Evolutionary conservation across 2,888 invertebrate species (phyloP).

Genomic region (Deilephila porcellus): DNA sequence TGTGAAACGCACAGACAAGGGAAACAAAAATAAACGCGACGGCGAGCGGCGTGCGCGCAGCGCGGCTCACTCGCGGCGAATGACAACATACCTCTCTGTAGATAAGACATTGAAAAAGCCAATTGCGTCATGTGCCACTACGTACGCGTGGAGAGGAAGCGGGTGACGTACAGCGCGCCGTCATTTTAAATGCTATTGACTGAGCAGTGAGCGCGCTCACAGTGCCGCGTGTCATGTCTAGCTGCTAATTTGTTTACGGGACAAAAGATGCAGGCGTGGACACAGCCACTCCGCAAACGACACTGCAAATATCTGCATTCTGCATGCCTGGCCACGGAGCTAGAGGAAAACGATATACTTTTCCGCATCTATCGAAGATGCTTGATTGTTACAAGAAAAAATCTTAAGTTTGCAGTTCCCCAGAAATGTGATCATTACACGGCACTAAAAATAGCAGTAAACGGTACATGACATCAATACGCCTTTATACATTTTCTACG

Average conservation of each 20-base stretch:
- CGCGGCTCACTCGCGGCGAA: conserved; percentile 76
- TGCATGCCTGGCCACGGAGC: neutral
- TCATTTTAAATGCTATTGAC: conserved; percentile 74
- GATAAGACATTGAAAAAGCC: conserved; percentile 85
- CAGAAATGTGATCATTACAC: conserved; percentile 17
- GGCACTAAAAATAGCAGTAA: conserved; percentile 19
- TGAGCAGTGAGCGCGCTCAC: conserved; percentile 37
- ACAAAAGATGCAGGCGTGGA: conserved; percentile 51
- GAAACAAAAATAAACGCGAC: conserved; percentile 71
- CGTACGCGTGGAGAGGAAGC: conserved; percentile 81
- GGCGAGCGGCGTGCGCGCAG: conserved; percentile 74
- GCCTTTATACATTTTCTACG: conserved; percentile 13
- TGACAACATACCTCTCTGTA: conserved; percentile 81
- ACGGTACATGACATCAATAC: conserved; percentile 17
- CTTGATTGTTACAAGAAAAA: neutral
- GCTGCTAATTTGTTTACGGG: conserved; percentile 63
- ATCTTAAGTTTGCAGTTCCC: neutral
- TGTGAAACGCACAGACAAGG: conserved; percentile 74
- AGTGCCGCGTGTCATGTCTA: conserved; percentile 58
- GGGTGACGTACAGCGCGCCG: conserved; percentile 76
- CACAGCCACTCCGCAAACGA: neutral
- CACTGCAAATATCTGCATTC: neutral
- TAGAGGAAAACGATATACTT: neutral
- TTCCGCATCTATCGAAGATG: neutral
- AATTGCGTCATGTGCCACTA: conserved; percentile 83